Percentiles rank a stretch among this genome's conserved stretches.
These are phyloP conservation scores for Euura lappo DNA, from an alignment of 1,140 invertebrate species.

Conservation along the genomic window DNA sequence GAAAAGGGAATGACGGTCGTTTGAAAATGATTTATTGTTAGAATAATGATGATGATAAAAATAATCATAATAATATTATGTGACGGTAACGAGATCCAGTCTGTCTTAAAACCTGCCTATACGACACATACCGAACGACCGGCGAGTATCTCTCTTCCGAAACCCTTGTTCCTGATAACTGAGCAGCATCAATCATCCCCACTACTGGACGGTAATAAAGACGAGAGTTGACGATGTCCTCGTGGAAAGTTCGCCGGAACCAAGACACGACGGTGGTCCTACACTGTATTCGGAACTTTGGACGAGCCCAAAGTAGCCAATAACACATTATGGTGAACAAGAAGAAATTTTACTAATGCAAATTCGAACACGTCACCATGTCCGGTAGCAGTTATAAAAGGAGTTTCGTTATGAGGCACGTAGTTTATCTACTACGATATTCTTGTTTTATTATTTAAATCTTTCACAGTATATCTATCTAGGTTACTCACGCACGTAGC, in stretches of 20 bases:
- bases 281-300: conserved; percentile 1
- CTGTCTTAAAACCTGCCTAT: conserved; percentile 6
- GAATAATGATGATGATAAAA: conserved; percentile 32
- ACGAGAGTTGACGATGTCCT: conserved; percentile 21
- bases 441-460: conserved; percentile 3
- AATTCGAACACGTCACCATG: conserved; percentile 15
- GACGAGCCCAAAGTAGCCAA: conserved; percentile 23
- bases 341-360: conserved; percentile 14
- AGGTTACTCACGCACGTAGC: too few species aligned
- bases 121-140: too few species aligned
- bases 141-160: conserved; percentile 39
- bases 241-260: conserved; percentile 16
- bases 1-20: too few species aligned
- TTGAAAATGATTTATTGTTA: too few species aligned
- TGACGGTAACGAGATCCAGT: conserved; percentile 54
- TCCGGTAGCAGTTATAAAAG: conserved; percentile 5
- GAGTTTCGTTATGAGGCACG: conserved; percentile 7
- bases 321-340: conserved; percentile 31
- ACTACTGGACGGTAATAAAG: conserved; percentile 18
- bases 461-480: not conserved
- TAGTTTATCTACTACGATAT: too few species aligned
- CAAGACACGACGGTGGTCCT: not conserved
- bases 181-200: conserved; percentile 57
- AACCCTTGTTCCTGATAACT: conserved; percentile 56
- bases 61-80: conserved; percentile 60